Conservation (phyloP, 1,140 invertebrate genomes). For the Drosophila eugracilis region DNA sequence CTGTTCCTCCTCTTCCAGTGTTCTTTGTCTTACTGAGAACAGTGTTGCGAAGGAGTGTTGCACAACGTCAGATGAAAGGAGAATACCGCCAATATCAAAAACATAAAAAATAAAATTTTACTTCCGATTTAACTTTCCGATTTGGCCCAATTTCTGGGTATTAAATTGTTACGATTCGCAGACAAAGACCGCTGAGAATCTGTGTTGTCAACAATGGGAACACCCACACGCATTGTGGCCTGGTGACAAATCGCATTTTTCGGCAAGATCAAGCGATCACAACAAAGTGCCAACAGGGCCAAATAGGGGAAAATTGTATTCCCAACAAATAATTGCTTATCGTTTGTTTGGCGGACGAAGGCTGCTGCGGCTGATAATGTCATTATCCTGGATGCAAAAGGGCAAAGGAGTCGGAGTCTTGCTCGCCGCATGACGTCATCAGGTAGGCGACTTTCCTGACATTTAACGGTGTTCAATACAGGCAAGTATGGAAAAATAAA, state of each 20-base stretch:
- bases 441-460: constrained; percentile 22
- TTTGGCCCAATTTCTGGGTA: constrained; percentile 56
- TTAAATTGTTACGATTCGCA: constrained; percentile 63
- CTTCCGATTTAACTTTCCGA: constrained; percentile 70
- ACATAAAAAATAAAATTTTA: constrained; percentile 29
- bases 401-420: constrained; percentile 30
- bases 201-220: constrained; percentile 62
- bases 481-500: too few species aligned
- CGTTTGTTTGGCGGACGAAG: constrained; percentile 56
- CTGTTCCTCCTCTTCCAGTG: too few species aligned
- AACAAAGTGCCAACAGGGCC: constrained; percentile 56
- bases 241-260: constrained; percentile 66
- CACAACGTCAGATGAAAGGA: background rate
- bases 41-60: constrained; percentile 35
- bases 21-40: constrained; percentile 1
- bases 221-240: constrained; percentile 72
- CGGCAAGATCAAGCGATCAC: constrained; percentile 69
- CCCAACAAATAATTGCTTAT: constrained; percentile 78
- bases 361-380: constrained; percentile 76
- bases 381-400: constrained; percentile 49
- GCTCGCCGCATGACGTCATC: constrained; percentile 58
- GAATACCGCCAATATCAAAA: constrained; percentile 13
- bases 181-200: constrained; percentile 31
- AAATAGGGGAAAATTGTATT: constrained; percentile 40
- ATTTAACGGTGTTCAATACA: constrained; percentile 29